phyloP scores from a whole-genome alignment of 2,113 vertebrate species.

The Epinephelus fuscoguttatus region DNA sequence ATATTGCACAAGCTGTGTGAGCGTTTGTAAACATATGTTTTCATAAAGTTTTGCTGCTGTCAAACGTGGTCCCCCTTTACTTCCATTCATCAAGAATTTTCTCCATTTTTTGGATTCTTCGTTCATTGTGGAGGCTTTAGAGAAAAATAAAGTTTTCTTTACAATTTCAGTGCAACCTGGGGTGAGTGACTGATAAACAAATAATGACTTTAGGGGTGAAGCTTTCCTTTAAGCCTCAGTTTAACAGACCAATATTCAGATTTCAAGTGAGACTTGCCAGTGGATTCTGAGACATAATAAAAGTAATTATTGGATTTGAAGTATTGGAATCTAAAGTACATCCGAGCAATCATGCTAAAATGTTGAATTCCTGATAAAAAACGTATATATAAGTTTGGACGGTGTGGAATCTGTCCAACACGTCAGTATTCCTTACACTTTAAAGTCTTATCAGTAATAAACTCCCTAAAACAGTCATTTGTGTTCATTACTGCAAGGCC shows the following conservation, averaged over 20 bases:
- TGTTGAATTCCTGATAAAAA: background rate
- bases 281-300: background rate
- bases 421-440: background rate
- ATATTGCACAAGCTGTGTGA: no score
- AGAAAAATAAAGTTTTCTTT: no score
- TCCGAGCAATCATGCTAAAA: background rate
- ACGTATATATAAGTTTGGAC: background rate
- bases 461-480: constrained; percentile 6
- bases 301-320: background rate
- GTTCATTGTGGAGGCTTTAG: no score
- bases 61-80: no score
- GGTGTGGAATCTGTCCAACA: background rate
- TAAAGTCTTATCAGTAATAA: background rate
- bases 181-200: no score
- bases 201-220: no score
- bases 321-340: background rate
- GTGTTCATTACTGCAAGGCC: constrained; percentile 4
- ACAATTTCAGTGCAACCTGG: no score
- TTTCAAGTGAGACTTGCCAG: background rate
- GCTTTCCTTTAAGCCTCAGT: background rate
- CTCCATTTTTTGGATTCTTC: no score
- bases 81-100: no score
- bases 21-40: no score
- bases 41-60: no score
- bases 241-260: background rate